A percentile compares a stretch with the other conserved stretches of the same genome.
Evolutionary conservation across 2,888 invertebrate species (phyloP).

Genomic region (Trilocha varians): DNA sequence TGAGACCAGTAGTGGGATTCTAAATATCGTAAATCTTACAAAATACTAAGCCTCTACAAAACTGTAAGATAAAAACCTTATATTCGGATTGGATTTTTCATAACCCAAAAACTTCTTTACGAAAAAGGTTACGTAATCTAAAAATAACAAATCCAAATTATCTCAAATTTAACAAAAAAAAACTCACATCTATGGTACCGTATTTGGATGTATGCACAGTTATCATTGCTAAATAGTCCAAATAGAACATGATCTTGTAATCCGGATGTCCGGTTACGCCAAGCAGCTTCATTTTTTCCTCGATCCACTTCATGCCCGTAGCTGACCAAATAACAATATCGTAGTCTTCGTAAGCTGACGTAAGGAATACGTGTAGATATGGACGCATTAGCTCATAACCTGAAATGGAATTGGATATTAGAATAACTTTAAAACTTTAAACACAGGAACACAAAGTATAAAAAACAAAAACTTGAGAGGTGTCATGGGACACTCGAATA

Average conservation of each 20-base stretch:
- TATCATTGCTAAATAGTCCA: slow-evolving; percentile 96
- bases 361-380: slow-evolving; percentile 94
- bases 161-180: no score
- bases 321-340: slow-evolving; percentile 99
- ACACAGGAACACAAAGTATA: no score
- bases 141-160: no score
- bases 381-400: slow-evolving; percentile 94
- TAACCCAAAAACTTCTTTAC: no score
- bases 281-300: slow-evolving; percentile 95
- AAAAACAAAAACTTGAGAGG: no score
- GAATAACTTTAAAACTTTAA: no score
- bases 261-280: slow-evolving; percentile 87
- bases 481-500: no score
- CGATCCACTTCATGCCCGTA: slow-evolving; percentile 98
- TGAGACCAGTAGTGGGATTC: no score
- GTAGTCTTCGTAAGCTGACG: slow-evolving; percentile 88
- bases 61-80: no score
- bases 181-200: slow-evolving; percentile 89
- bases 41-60: no score
- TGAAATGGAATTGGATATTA: slow-evolving; percentile 19
- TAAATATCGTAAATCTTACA: no score
- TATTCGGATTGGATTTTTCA: no score
- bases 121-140: neutral
- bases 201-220: slow-evolving; percentile 92
- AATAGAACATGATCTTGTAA: slow-evolving; percentile 93